Conservation (phyloP, 1,140 invertebrate species). For the Ectropis grisescens region DNA sequence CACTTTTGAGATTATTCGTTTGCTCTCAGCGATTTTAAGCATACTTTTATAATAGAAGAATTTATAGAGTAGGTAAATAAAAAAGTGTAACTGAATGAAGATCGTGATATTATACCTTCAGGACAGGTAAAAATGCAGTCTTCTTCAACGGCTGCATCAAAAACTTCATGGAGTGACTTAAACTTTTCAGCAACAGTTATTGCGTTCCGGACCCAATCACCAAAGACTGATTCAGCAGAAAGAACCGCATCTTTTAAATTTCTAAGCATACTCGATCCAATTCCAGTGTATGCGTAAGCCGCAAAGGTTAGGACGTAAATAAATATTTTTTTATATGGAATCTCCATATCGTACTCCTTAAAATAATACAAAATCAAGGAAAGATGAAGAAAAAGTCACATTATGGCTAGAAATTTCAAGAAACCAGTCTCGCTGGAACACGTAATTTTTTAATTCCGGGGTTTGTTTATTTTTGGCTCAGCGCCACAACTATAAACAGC, state of each 20-base stretch:
- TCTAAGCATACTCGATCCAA: constrained; percentile 79
- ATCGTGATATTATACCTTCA: too few relatives aligned
- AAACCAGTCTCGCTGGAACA: constrained; percentile 11
- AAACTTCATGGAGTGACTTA: constrained; percentile 82
- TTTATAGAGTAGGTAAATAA: too few relatives aligned
- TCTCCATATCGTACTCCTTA: constrained; percentile 72
- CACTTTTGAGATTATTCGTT: too few relatives aligned
- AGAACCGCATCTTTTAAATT: constrained; percentile 85
- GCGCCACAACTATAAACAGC: too few relatives aligned
- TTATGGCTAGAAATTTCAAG: not conserved
- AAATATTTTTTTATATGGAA: constrained; percentile 80
- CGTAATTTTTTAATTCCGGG: constrained; percentile 22
- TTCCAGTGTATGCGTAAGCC: constrained; percentile 84
- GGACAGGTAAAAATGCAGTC: constrained; percentile 84
- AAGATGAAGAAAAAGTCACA: too few relatives aligned
- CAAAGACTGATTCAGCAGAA: constrained; percentile 81
- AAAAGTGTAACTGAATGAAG: too few relatives aligned
- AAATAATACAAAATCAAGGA: not conserved
- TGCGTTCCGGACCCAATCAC: constrained; percentile 80
- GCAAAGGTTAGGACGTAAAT: constrained; percentile 82
- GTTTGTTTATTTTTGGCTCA: too few relatives aligned
- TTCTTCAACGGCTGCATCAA: constrained; percentile 87
- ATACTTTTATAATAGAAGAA: too few relatives aligned
- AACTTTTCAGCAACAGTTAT: constrained; percentile 84
- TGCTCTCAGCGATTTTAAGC: too few relatives aligned